These are phyloP conservation scores for Acropora tenuis DNA, from an alignment of 64 coral and sea anemone species.

Conservation along the genomic window DNA sequence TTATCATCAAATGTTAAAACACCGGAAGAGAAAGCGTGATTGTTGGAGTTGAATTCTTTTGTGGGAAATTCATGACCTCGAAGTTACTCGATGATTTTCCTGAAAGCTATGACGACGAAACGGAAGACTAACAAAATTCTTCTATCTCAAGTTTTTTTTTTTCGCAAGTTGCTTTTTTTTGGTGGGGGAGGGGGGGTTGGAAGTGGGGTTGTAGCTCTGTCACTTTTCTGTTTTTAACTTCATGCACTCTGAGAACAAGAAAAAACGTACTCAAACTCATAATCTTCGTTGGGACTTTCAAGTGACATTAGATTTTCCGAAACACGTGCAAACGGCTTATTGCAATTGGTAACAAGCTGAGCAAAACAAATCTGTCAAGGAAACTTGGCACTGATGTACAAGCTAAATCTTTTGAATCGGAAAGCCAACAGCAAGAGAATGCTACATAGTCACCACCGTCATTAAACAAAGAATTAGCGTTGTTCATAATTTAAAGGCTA, in stretches of 20 bases:
- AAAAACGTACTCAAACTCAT: too few relatives aligned
- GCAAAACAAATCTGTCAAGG: neutral
- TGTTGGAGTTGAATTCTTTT: slow-evolving; percentile 35
- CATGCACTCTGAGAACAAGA: too few relatives aligned
- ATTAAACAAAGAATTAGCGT: too few relatives aligned
- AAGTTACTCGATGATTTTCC: neutral
- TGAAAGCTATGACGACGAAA: neutral
- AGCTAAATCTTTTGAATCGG: neutral
- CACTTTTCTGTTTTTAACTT: too few relatives aligned
- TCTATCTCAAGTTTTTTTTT: too few relatives aligned
- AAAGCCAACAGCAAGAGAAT: neutral
- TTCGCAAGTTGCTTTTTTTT: too few relatives aligned
- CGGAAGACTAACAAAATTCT: neutral
- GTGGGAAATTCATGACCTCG: slow-evolving; percentile 1
- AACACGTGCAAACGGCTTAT: too few relatives aligned
- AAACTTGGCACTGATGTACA: neutral
- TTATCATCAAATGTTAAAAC: neutral
- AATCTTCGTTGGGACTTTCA: neutral
- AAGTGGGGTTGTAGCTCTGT: too few relatives aligned
- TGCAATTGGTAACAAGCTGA: neutral
- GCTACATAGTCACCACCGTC: too few relatives aligned
- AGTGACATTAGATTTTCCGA: too few relatives aligned
- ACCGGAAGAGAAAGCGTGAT: slow-evolving; percentile 15
- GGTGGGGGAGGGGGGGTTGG: too few relatives aligned
- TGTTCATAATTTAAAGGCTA: too few relatives aligned